These are phyloP conservation scores for Ctenodactylus gundi DNA, from an alignment of 2,113 vertebrate genomes.

Conservation along the genomic window DNA sequence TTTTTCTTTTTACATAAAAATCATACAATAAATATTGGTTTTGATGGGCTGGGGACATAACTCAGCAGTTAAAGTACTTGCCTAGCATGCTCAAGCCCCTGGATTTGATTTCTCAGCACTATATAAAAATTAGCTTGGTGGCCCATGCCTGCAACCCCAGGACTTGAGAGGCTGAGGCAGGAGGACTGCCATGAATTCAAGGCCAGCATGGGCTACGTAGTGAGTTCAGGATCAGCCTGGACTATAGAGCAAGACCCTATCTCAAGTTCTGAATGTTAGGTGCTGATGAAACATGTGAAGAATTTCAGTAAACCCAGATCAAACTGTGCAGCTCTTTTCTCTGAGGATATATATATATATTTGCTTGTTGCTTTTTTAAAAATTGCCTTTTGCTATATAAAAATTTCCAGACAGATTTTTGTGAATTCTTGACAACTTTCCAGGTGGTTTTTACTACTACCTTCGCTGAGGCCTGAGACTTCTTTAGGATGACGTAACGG, in stretches of 20 bases:
- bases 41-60: too few relatives aligned
- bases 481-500: conserved; percentile 76
- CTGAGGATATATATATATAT: conserved; percentile 1
- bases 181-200: too few relatives aligned
- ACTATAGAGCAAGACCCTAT: too few relatives aligned
- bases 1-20: conserved; percentile 46
- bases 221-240: too few relatives aligned
- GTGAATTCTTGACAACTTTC: conserved; percentile 13
- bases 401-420: conserved; percentile 23
- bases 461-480: conserved; percentile 20
- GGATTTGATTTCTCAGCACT: too few relatives aligned
- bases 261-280: not conserved
- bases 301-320: conserved; percentile 37
- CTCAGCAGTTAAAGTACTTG: too few relatives aligned
- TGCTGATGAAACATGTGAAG: not conserved
- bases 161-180: too few relatives aligned
- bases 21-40: conserved; percentile 17
- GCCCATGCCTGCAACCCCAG: too few relatives aligned
- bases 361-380: conserved; percentile 20
- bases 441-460: conserved; percentile 38
- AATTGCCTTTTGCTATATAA: conserved; percentile 42
- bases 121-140: too few relatives aligned
- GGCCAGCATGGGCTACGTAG: too few relatives aligned
- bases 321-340: conserved; percentile 43
- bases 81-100: too few relatives aligned